Evolutionary conservation across 2,797 vertebrate species (phyloP), one percentile per base, ranked within the genome.

Genomic region (Gymnopithys bicolor): DNA sequence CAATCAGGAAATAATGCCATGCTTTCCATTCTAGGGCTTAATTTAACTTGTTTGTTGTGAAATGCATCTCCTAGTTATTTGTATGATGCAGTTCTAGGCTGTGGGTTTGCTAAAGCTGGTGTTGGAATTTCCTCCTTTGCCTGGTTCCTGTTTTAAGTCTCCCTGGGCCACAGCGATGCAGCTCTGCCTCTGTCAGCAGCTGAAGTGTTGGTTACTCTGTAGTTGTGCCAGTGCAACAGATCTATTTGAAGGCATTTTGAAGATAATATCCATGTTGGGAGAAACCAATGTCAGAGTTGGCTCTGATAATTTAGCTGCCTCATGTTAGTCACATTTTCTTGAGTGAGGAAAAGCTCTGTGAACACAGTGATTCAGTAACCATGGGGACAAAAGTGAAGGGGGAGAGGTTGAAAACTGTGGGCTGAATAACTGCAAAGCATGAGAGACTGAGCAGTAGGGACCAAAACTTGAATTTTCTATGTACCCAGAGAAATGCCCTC

Each of bases 251-350:
- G 62, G 51, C 8, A 0, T 68, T 88, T 76, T 37, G 52, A 69
- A 67, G 49, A 86, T 10, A 87, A 95, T 71, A 86, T 89, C 73
- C 89, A 74, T 75, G 83, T 64, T 94, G 79, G 60, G 88, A 93
- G 90, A 96, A 96, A 64, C 83, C 84, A 92, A 2, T 94, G 90
- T 94, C 88, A 87, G 83, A 94, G 74, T 80, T 96, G 93, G 88
- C 84, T 93, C 79, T 88, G 86, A 48, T 94, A 95, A 96, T 95
- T 94, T 95, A 95, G 90, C 89, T 96, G 85, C 92, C 94, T 93
- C 84, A 90, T 89, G 85, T 96, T 95, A 95, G 92, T 96, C 87
- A 93, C 78, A 90, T 91, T 84, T 91, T 89, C 84, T 94, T 87
- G 90, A 91, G 80, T 63, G 88, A 88, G 89, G 94, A 96, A 95